Base-by-base conservation (phyloP, 2,797 vertebrate species). In the Pantherophis alleghaniensis region DNA sequence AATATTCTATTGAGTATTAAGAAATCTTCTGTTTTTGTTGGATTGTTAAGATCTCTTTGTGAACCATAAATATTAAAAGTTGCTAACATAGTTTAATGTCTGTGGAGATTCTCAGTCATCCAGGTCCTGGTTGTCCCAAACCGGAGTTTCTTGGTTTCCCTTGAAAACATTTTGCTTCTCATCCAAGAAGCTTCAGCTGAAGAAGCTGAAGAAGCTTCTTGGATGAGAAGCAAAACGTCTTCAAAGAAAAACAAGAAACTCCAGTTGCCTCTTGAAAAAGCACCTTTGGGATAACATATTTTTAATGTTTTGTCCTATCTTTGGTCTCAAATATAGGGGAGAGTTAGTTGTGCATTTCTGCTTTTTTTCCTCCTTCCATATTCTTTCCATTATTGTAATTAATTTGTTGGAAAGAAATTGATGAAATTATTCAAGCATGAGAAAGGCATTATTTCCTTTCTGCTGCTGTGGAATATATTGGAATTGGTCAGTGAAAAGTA, bases 31-130 rank as follows among this genome's bases (percentile, higher is more conserved):
- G 5, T 12, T 79, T 56, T 87, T 9, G 0, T 0, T 87, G 1
- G 56, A 88, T 93, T 95, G 88, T 79, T 89, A 94, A 95, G 90
- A 16, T 28, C 16, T 89, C 57, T 61, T 89, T 61, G 37, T 89
- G 20, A 61, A 51, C 90, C 57, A 12, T 0, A 28, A 26, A 57
- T 95, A 92, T 95, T 89, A 3, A n/a, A 79, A 83, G 83, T 79
- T 83, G 18, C 74, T 22, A 47, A 22, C 7, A 24, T 42, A 42
- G 42, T 83, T 83, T 47, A 63, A 74, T 83, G 4, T 37, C 66
- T 69, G 16, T 69, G n/a, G 66, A 69, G n/a, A 32, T 69, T 69
- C n/a, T 69, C 66, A 32, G n/a, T 69, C 66, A 69, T 9, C 61
- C 61, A 63, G 60, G 11, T 63, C 61, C 28, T 63, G 61, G 26